Evolutionary conservation across 2,113 vertebrate genomes (phyloP), one percentile per base, ranked within the genome.

Genomic region (Saguinus midas): DNA sequence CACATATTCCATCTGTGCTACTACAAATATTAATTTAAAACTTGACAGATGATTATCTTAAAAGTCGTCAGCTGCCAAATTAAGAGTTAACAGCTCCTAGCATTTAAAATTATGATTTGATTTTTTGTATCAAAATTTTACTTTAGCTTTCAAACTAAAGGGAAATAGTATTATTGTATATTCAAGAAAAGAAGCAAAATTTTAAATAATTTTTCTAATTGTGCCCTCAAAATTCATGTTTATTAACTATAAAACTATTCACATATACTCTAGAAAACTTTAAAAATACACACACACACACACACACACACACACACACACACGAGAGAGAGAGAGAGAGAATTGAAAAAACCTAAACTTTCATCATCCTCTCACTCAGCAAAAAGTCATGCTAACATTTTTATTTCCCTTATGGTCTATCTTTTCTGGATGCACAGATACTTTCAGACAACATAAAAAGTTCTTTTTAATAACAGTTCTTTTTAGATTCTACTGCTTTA

Each of bases 11-110:
- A 82, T 92, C 82, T 91, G 83, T 91, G 78, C 57, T 81, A 37
- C 25, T 50, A 86, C 17, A 87, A 92, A 87, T 83, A 95, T 83
- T 92, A 79, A 97, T 79, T 76, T 90, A 84, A 96, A 96, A 93
- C 73, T 50, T 96, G 50, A 35, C 87, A 88, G 9, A 81, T 17
- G 45, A 91, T 81, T 84, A 93, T 94, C 45, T 88, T 90, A 52
- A 93, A 95, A 57, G 35, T 83, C 78, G 85, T 48, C 43, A 76
- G 43, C 64, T 83, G 64, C n/a, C 90, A 94, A 83, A 86, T 35
- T 90, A 20, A 35, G 25, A 68, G 21, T 83, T 89, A 97, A 86
- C 52, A 75, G 16, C 25, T 82, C 35, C 57, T 92, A n/a, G 5
- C 35, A 87, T 57, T 87, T 87, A 35, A 94, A 89, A 78, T 78